phyloP scores from a whole-genome alignment of 2,888 invertebrate genomes.

The Oxycera nigricornis region DNA sequence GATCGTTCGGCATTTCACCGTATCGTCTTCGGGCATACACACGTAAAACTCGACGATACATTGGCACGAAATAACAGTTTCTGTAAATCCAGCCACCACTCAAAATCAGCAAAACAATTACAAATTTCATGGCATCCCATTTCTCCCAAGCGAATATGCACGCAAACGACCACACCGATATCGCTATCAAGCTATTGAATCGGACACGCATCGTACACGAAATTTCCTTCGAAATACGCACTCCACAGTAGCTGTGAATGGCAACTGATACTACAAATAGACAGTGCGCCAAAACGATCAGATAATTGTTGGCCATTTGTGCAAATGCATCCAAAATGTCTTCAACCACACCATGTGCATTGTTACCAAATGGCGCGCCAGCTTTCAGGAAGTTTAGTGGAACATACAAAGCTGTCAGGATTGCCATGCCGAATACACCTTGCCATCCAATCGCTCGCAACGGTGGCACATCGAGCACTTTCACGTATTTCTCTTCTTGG shows the following conservation, averaged over 20 bases:
- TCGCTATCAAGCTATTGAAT: slow-evolving; percentile 84
- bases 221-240: slow-evolving; percentile 91
- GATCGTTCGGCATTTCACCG: slow-evolving; percentile 50
- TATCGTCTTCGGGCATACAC: slow-evolving; percentile 54
- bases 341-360: slow-evolving; percentile 79
- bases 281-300: slow-evolving; percentile 70
- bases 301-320: slow-evolving; percentile 73
- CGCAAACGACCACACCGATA: slow-evolving; percentile 89
- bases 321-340: slow-evolving; percentile 84
- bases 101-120: slow-evolving; percentile 80
- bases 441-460: slow-evolving; percentile 95
- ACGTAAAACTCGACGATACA: slow-evolving; percentile 52
- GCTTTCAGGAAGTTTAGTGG: slow-evolving; percentile 84
- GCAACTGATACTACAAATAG: slow-evolving; percentile 84
- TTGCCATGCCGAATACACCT: slow-evolving; percentile 77
- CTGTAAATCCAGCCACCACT: slow-evolving; percentile 87
- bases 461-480: slow-evolving; percentile 84
- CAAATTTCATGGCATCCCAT: slow-evolving; percentile 71
- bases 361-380: slow-evolving; percentile 77
- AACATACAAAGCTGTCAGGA: slow-evolving; percentile 70
- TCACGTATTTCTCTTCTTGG: slow-evolving; percentile 90
- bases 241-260: slow-evolving; percentile 91
- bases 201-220: slow-evolving; percentile 93
- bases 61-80: slow-evolving; percentile 63
- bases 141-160: slow-evolving; percentile 64